Evolutionary conservation across 2,113 vertebrate species (phyloP).

Genomic region (Apodemus speciosus): DNA sequence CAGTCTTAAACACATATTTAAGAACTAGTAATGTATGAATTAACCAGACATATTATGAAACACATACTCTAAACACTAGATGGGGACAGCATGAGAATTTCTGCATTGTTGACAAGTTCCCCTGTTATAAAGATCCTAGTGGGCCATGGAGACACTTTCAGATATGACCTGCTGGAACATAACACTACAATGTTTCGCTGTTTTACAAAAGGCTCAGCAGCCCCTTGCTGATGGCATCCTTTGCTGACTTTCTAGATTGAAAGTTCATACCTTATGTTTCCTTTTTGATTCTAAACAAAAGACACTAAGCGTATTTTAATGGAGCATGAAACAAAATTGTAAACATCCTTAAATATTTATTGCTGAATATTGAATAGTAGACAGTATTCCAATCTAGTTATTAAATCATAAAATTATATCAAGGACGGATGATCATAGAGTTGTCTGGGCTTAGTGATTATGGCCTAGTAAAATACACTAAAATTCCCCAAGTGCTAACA

Average conservation of each 20-base stretch:
- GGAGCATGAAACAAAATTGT: constrained; percentile 43
- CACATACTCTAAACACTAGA: constrained; percentile 24
- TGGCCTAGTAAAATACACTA: neutral
- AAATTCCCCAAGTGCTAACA: neutral
- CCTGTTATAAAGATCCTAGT: neutral
- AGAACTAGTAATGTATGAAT: neutral
- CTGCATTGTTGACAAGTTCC: neutral
- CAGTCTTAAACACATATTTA: neutral
- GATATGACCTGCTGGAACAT: neutral
- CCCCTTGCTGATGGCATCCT: neutral
- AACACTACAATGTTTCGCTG: neutral
- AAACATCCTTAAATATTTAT: constrained; percentile 61
- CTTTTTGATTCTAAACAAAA: constrained; percentile 20
- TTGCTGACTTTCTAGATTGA: constrained; percentile 15
- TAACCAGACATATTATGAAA: neutral
- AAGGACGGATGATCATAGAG: neutral
- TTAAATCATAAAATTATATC: neutral
- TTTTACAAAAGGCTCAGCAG: neutral
- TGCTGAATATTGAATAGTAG: constrained; percentile 21
- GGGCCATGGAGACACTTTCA: neutral
- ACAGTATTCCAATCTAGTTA: neutral
- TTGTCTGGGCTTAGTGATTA: neutral
- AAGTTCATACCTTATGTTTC: neutral
- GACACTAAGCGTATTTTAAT: constrained; percentile 32
- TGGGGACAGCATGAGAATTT: neutral